Evolutionary conservation across 2,113 vertebrate genomes (phyloP).

Genomic region (Poeciliopsis turrubarensis): DNA sequence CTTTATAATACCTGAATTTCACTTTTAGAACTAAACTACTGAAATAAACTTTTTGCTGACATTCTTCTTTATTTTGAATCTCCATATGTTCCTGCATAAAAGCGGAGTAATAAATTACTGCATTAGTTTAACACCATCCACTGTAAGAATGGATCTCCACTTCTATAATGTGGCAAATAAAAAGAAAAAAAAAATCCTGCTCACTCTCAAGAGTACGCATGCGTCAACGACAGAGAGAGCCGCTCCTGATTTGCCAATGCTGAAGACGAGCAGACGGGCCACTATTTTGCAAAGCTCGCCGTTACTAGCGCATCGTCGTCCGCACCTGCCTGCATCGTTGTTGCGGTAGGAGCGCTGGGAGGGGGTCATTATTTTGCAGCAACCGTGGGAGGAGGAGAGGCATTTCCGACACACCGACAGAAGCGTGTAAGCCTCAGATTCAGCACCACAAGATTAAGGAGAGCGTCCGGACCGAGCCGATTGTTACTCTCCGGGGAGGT

Average conservation of each 20-base stretch:
- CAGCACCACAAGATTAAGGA: constrained; percentile 76
- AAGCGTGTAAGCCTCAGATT: constrained; percentile 72
- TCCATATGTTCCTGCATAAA: not conserved
- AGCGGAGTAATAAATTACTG: too few relatives aligned
- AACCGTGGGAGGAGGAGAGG: constrained; percentile 64
- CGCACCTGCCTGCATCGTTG: constrained; percentile 76
- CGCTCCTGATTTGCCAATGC: constrained; percentile 66
- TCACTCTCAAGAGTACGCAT: constrained; percentile 62
- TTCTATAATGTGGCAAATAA: constrained; percentile 31
- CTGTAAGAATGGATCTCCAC: not conserved
- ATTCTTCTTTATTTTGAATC: not conserved
- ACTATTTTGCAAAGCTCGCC: constrained; percentile 68
- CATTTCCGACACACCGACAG: constrained; percentile 74
- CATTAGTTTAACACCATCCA: too few relatives aligned
- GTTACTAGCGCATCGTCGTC: constrained; percentile 71
- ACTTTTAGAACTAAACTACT: not conserved
- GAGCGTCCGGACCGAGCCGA: constrained; percentile 67
- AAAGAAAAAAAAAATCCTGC: constrained; percentile 21
- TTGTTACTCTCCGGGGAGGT: constrained; percentile 47
- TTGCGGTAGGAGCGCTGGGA: constrained; percentile 63
- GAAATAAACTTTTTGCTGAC: not conserved
- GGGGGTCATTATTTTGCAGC: constrained; percentile 80
- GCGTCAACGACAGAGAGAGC: constrained; percentile 52
- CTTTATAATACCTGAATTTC: too few relatives aligned
- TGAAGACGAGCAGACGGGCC: constrained; percentile 57